A percentile compares a stretch with the other conserved stretches of the same genome.
Evolutionary conservation across 2,888 invertebrate genomes (phyloP).

Genomic region (Meiosimyza decipiens): DNA sequence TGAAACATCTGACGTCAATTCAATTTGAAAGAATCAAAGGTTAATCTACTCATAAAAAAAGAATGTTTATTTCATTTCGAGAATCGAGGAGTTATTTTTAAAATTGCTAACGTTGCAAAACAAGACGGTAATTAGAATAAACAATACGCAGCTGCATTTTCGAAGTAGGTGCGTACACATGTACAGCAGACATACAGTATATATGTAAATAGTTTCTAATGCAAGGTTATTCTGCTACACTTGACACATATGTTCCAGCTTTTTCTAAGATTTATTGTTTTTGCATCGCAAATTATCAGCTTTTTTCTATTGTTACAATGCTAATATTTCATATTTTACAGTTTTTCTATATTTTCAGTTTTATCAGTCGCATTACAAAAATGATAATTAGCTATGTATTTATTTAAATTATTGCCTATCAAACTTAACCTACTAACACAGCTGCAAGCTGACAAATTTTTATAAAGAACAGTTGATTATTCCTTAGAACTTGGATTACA

Average conservation of each 20-base stretch:
- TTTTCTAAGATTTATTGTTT: not conserved
- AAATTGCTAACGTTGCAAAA: conserved; percentile 3
- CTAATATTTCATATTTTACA: not conserved
- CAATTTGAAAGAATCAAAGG: not conserved
- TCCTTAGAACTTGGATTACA: not conserved
- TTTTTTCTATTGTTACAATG: not conserved
- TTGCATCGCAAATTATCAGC: not conserved
- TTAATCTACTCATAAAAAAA: not conserved
- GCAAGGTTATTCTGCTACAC: conserved; percentile 31
- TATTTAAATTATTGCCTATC: conserved; percentile 11
- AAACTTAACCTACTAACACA: conserved; percentile 39
- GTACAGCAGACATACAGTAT: conserved; percentile 18
- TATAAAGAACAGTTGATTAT: too few species aligned
- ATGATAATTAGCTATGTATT: conserved; percentile 15
- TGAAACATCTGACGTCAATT: conserved; percentile 19
- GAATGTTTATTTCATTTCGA: not conserved
- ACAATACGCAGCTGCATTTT: conserved; percentile 16
- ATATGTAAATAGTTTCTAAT: not conserved
- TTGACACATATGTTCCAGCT: conserved; percentile 29
- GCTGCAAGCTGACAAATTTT: not conserved
- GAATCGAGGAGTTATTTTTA: not conserved
- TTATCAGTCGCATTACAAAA: not conserved
- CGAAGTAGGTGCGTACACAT: not conserved
- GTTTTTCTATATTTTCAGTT: conserved; percentile 4
- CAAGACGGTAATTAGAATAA: conserved; percentile 31